Evolutionary conservation across 2,888 invertebrate species (phyloP).

Genomic region (Amitus sp.): DNA sequence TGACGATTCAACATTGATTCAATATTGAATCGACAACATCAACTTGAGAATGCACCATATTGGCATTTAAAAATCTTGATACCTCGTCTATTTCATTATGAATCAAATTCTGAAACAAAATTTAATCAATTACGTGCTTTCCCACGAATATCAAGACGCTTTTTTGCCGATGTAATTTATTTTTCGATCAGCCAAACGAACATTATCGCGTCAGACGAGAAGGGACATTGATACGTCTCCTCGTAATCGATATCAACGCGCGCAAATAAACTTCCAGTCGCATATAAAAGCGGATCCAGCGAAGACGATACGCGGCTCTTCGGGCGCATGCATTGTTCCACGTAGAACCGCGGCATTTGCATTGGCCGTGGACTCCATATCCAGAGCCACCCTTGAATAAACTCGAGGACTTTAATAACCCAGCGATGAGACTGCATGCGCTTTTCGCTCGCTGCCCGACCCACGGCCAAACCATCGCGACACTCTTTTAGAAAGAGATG

Average conservation of each 20-base stretch:
- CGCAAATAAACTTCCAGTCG: conserved; percentile 35
- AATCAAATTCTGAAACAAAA: too few species aligned
- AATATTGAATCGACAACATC: too few species aligned
- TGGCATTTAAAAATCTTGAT: too few species aligned
- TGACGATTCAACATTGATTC: too few species aligned
- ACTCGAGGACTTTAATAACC: conserved; percentile 32
- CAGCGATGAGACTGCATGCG: conserved; percentile 11
- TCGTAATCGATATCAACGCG: conserved; percentile 49
- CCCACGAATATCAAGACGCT: conserved; percentile 34
- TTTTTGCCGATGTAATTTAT: conserved; percentile 19
- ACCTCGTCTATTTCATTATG: too few species aligned
- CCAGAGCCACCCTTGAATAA: conserved; percentile 21
- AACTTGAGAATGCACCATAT: too few species aligned
- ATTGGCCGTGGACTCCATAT: conserved; percentile 14
- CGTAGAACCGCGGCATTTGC: conserved; percentile 19
- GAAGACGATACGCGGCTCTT: too few species aligned
- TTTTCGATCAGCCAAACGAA: conserved; percentile 27
- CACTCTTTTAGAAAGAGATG: conserved; percentile 22
- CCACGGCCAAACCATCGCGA: conserved; percentile 29
- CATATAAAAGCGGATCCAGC: conserved; percentile 3
- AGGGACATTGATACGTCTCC: conserved; percentile 45
- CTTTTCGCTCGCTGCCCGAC: conserved; percentile 24
- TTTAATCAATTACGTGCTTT: too few species aligned
- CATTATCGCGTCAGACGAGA: conserved; percentile 41
- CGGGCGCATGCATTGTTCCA: conserved; percentile 23